These are phyloP conservation scores for Cheumatopsyche charites DNA, from an alignment of 1,140 invertebrate species.

Conservation along the genomic window DNA sequence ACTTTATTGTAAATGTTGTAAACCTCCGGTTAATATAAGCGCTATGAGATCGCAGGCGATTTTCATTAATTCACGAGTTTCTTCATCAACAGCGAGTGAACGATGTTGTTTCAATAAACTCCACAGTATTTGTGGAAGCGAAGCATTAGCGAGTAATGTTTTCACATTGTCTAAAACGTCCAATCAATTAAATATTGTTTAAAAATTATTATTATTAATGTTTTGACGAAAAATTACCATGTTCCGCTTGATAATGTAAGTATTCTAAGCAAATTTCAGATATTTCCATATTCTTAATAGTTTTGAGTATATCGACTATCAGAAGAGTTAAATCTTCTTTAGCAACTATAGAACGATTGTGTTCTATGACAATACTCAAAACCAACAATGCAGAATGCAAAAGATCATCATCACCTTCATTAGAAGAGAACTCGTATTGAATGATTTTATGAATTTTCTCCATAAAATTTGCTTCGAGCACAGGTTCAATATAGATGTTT, in stretches of 20 bases:
- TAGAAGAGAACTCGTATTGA: slow-evolving; percentile 51
- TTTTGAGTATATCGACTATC: slow-evolving; percentile 66
- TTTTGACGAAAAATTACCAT: slow-evolving; percentile 63
- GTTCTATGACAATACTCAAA: slow-evolving; percentile 77
- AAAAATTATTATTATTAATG: background rate
- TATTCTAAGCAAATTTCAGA: slow-evolving; percentile 78
- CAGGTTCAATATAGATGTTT: slow-evolving; percentile 68
- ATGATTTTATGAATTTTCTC: slow-evolving; percentile 63
- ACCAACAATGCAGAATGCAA: slow-evolving; percentile 70
- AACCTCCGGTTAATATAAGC: slow-evolving; percentile 83
- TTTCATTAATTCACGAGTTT: slow-evolving; percentile 76
- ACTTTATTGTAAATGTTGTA: background rate
- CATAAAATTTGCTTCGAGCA: slow-evolving; percentile 72
- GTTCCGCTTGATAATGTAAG: slow-evolving; percentile 74
- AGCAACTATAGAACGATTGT: slow-evolving; percentile 64
- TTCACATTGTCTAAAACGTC: slow-evolving; percentile 74
- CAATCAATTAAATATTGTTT: background rate
- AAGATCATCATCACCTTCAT: slow-evolving; percentile 56
- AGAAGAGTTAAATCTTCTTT: slow-evolving; percentile 63
- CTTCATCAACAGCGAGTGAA: slow-evolving; percentile 66
- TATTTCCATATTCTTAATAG: slow-evolving; percentile 69
- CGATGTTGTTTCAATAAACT: slow-evolving; percentile 75
- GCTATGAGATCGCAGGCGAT: slow-evolving; percentile 85
- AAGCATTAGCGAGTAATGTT: slow-evolving; percentile 73
- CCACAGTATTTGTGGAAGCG: slow-evolving; percentile 76